phyloP scores from a whole-genome alignment of 2,888 invertebrate species.

The Anagyrus pseudococci region DNA sequence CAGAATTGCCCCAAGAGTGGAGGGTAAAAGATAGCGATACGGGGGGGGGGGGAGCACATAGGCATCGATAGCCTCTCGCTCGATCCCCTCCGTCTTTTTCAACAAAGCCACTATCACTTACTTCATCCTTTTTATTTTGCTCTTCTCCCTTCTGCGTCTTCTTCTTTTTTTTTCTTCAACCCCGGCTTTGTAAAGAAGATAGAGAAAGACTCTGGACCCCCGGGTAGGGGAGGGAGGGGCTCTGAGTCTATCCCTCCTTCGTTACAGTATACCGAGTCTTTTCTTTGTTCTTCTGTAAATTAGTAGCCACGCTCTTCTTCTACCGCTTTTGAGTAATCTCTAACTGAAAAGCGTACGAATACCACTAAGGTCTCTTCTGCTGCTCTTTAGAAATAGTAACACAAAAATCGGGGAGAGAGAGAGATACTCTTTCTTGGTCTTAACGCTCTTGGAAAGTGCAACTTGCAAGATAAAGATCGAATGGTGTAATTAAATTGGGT shows the following conservation, averaged over 20 bases:
- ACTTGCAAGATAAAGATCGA: not conserved
- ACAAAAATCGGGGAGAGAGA: slow-evolving; percentile 9
- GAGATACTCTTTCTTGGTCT: no score
- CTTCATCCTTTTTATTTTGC: not conserved
- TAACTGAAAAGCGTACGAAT: slow-evolving; percentile 1
- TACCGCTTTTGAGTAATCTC: not conserved
- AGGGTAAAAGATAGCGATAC: not conserved
- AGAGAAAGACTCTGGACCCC: no score
- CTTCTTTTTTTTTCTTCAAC: not conserved
- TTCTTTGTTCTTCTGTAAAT: slow-evolving; percentile 30
- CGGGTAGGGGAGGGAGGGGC: no score
- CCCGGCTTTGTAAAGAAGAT: no score
- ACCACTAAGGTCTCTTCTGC: not conserved
- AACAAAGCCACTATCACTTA: slow-evolving; percentile 13
- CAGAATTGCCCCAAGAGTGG: not conserved
- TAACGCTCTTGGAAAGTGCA: no score
- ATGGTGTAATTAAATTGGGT: slow-evolving; percentile 19
- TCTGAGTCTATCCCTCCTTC: not conserved
- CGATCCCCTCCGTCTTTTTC: not conserved
- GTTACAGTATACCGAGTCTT: not conserved
- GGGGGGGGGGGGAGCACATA: not conserved
- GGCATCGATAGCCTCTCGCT: slow-evolving; percentile 16
- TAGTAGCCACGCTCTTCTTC: slow-evolving; percentile 9
- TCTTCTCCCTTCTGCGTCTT: not conserved
- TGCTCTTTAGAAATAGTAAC: slow-evolving; percentile 1